Evolutionary conservation across 2,113 vertebrate species (phyloP), one percentile per base, ranked within the genome.

Genomic region (Crypturellus undulatus): DNA sequence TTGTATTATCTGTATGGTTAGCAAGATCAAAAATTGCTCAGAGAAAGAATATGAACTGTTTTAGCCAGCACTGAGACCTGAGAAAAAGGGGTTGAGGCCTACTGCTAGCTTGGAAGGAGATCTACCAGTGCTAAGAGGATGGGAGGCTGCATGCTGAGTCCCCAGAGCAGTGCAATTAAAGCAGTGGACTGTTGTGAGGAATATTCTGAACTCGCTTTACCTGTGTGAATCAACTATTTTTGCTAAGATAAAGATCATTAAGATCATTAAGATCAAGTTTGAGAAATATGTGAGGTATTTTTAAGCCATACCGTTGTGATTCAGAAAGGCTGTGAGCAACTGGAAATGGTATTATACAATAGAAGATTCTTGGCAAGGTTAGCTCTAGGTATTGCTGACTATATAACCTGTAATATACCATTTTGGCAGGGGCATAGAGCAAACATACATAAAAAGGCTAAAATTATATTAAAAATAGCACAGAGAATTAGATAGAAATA

Each of bases 401-500:
- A 60, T 64, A 67, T 78, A 91, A 94, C 87, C 72, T 80, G 56
- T 60, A 94, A 92, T 75, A 91, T 88, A 88, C 79, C 72, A 75
- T 90, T 95, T 58, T 96, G 93, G 72, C 79, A 90, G 65, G 49
- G 72, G 58, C 76, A 90, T 8, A 79, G 32, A 36, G 32, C 32
- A 36, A 73, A 6, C 3, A 5, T 34, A 52, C 43, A 52, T 83
- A 91, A 80, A 91, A 90, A 87, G 17, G 38, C 87, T 91, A 64
- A 91, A 93, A 94, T 80, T 0, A 83, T 87, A 91, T 94, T 83
- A 84, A 91, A 94, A 90, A 91, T 88, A 86, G 72, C 42, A 58
- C 15, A 68, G 71, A 85, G 60, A 73, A 85, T 71, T 87, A 60
- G 65, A 86, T 63, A 69, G 95, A 86, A 93, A 87, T 83, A 90